phyloP scores from a whole-genome alignment of 2,113 vertebrate species.

The Proterorhinus semilunaris region DNA sequence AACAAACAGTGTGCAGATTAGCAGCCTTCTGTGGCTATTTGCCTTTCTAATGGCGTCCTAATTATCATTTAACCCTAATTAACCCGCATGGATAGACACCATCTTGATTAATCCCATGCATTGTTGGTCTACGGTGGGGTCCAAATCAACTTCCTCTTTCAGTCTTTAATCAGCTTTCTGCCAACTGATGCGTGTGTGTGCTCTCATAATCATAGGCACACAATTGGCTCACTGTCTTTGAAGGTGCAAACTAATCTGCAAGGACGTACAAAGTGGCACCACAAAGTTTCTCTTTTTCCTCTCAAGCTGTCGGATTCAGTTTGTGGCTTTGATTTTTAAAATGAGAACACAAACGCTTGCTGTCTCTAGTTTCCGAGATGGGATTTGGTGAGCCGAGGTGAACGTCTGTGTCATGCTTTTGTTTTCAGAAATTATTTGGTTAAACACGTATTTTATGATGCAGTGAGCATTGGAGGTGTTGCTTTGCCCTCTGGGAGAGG shows the following conservation, averaged over 20 bases:
- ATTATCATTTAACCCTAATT: slow-evolving; percentile 81
- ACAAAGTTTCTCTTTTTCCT: slow-evolving; percentile 24
- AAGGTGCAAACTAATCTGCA: slow-evolving; percentile 32
- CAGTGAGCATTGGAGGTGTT: slow-evolving; percentile 19
- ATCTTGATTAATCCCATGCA: slow-evolving; percentile 65
- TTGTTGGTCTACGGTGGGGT: slow-evolving; percentile 61
- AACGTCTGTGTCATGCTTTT: slow-evolving; percentile 25
- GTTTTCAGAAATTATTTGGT: slow-evolving; percentile 9
- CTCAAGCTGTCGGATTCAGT: slow-evolving; percentile 9
- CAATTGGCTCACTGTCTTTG: slow-evolving; percentile 34
- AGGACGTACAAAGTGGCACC: slow-evolving; percentile 37
- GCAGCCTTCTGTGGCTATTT: slow-evolving; percentile 62
- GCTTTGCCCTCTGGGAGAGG: slow-evolving; percentile 17
- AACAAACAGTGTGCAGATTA: slow-evolving; percentile 58
- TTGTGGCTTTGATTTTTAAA: slow-evolving; percentile 21
- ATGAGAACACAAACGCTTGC: slow-evolving; percentile 24
- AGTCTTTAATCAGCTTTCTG: slow-evolving; percentile 68
- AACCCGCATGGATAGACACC: slow-evolving; percentile 68
- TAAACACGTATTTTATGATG: slow-evolving; percentile 35
- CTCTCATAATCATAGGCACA: slow-evolving; percentile 5
- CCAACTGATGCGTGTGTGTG: slow-evolving; percentile 27
- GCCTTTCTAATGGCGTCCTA: slow-evolving; percentile 72
- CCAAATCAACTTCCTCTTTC: slow-evolving; percentile 64
- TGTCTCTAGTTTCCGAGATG: slow-evolving; percentile 17
- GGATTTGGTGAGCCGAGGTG: slow-evolving; percentile 19